Percentiles rank a stretch among this genome's conserved stretches.
Evolutionary conservation across 2,888 invertebrate species (phyloP).

Genomic region (Serrognathus titanus): DNA sequence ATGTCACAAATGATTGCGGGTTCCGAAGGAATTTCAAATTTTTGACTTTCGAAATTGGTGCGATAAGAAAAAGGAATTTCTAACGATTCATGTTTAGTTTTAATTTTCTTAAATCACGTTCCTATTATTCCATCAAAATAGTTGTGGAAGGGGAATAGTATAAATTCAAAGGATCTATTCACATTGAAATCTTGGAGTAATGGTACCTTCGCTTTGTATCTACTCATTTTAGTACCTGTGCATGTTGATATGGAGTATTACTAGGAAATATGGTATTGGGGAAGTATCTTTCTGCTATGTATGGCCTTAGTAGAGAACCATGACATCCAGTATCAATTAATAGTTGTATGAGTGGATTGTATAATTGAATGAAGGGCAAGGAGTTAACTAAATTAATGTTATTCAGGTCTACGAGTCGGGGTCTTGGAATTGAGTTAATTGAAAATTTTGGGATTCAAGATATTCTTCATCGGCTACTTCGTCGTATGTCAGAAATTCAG

Average conservation of each 20-base stretch:
- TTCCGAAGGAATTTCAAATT: conserved; percentile 7
- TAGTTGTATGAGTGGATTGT: background rate
- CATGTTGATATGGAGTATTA: conserved; percentile 3
- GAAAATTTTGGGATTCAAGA: background rate
- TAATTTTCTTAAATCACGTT: conserved; percentile 4
- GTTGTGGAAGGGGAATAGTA: conserved; percentile 9
- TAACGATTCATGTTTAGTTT: conserved; percentile 3
- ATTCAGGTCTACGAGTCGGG: background rate
- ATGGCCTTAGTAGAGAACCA: conserved; percentile 3
- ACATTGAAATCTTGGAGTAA: conserved; percentile 4
- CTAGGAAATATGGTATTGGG: background rate
- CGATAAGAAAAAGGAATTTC: no score
- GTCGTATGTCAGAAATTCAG: background rate
- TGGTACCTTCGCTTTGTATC: conserved; percentile 4
- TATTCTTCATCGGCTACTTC: background rate
- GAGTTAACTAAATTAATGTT: background rate
- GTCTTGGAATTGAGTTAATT: background rate
- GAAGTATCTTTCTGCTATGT: conserved; percentile 1
- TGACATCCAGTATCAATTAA: conserved; percentile 4
- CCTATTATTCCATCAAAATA: conserved; percentile 16
- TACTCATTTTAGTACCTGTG: background rate
- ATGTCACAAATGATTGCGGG: background rate
- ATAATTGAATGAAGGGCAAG: background rate
- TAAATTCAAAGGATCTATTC: background rate
- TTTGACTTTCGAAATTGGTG: background rate